Evolutionary conservation across 2,113 vertebrate genomes (phyloP).

Genomic region (Proteles cristata): DNA sequence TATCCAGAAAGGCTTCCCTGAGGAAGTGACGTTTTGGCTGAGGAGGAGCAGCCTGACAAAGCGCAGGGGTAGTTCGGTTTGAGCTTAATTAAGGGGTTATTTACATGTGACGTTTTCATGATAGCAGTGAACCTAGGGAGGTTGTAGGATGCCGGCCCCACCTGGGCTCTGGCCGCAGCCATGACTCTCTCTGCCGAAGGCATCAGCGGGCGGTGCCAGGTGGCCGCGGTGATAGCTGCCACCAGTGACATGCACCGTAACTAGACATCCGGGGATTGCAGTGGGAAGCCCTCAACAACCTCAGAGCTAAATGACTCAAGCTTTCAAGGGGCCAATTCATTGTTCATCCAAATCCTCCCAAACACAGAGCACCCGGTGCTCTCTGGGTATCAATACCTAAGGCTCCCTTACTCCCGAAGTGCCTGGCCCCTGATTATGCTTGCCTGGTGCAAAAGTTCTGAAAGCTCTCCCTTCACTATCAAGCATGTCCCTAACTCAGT

Average conservation of each 20-base stretch:
- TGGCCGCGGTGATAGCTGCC: fast-evolving
- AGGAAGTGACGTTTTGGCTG: neutral
- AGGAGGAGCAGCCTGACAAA: neutral
- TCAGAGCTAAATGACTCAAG: neutral
- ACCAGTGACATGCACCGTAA: neutral
- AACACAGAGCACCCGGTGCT: neutral
- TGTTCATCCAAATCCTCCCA: neutral
- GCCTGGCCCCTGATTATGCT: fast-evolving
- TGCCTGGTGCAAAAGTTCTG: neutral
- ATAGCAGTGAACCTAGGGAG: neutral
- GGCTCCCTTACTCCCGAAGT: fast-evolving
- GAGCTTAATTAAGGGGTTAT: neutral
- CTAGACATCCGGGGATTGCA: neutral
- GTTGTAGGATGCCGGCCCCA: neutral
- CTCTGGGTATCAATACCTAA: fast-evolving
- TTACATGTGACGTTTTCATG: neutral
- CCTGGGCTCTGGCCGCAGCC: neutral
- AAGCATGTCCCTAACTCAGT: neutral
- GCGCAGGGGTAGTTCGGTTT: neutral
- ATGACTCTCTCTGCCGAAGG: neutral
- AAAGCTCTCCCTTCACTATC: neutral
- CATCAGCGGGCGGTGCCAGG: neutral
- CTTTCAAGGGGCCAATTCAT: fast-evolving
- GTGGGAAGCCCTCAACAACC: neutral
- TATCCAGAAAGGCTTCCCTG: neutral